Evolutionary conservation across 1,140 invertebrate species (phyloP), one percentile per base, ranked within the genome.

Genomic region (Acromyrmex heyeri): DNA sequence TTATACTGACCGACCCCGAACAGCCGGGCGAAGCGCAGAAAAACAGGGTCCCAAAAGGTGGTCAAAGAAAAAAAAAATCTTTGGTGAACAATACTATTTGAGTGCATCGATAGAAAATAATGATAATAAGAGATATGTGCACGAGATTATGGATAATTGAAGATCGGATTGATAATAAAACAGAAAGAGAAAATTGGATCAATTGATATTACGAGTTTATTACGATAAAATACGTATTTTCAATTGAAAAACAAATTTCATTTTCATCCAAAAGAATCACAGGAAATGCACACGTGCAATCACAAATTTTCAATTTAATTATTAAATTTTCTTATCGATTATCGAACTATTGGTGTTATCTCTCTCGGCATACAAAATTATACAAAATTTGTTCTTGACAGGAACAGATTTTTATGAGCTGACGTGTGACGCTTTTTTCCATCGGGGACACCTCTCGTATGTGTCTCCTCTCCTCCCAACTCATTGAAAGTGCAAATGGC

Each of bases 1-100:
- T 91, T 87, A 44, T 44, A 81, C 62, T 85, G 67, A 53, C 72
- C 86, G 55, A 78, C n/a, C 72, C 12, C 10, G 12, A 38, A 50
- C 78, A 83, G 79, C 69, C 67, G 79, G 69, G 14, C 14, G 14
- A 83, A 24, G 24, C 30, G 78, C 21, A 55, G 77, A 59, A 83
- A 73, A 73, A 67, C 21, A 21, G 34, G 62, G 30, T 53, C 27
- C 3, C 67, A 10, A 24, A 48, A 82, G 38, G 8, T 44, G 55
- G 24, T 44, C 44, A 34, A 30, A 30, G 14, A 16, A 57, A 44
- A 82, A 44, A 14, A 73, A 14, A 61, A 34, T 7, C 10, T 75
- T 48, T 16, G 18, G 5, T 24, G 48, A 55, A 64, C 12, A 50
- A 81, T 50, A 30, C 7, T 10, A 8, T 48, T 64, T 16, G 27